Conservation (phyloP, 2,113 vertebrate genomes). For the Rhinopomastus cyanomelas region DNA sequence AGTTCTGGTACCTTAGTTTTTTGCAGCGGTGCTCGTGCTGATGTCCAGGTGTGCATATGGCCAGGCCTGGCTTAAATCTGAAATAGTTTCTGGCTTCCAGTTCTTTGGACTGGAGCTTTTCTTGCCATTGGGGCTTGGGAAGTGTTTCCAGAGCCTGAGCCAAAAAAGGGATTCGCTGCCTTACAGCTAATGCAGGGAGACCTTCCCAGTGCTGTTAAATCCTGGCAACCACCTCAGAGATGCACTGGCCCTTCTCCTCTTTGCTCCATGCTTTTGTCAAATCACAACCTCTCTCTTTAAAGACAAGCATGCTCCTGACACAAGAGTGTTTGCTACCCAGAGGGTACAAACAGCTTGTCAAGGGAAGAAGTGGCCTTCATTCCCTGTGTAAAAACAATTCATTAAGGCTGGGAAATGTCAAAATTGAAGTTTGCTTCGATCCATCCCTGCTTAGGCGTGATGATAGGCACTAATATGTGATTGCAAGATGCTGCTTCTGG, state of each 20-base stretch:
- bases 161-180: neutral
- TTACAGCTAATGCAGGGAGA: neutral
- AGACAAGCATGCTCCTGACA: neutral
- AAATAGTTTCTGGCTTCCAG: neutral
- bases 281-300: neutral
- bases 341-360: neutral
- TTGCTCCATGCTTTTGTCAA: conserved; percentile 15
- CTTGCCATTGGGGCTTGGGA: neutral
- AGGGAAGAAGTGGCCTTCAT: neutral
- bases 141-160: neutral
- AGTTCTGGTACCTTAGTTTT: neutral
- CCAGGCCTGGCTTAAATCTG: neutral
- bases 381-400: neutral
- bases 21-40: neutral
- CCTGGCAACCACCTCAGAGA: neutral
- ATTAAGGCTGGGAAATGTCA: neutral
- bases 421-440: neutral
- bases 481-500: neutral
- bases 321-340: neutral
- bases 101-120: neutral
- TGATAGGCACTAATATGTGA: fast-evolving
- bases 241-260: neutral
- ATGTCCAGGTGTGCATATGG: neutral
- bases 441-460: neutral
- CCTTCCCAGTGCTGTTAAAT: neutral